A percentile compares a stretch with the other conserved stretches of the same genome.
phyloP scores from a whole-genome alignment of 2,797 vertebrate species.

The Scarus forsteni region DNA sequence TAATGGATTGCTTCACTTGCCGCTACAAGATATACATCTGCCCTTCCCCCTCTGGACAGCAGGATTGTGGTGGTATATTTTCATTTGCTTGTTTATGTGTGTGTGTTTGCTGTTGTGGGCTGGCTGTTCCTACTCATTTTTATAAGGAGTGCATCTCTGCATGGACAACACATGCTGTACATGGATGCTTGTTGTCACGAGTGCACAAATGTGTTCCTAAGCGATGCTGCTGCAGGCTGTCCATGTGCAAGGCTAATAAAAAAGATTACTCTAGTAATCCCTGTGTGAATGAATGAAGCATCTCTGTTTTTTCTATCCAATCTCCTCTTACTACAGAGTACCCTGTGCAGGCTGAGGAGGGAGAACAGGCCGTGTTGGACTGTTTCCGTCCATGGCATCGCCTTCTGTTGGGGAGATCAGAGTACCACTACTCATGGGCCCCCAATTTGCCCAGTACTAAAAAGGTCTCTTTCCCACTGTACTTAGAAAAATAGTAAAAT shows the following conservation, averaged over 20 bases:
- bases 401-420: slow-evolving; percentile 63
- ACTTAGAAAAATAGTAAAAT: no score
- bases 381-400: slow-evolving; percentile 83
- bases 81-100: slow-evolving; percentile 11
- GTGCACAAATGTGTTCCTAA: slow-evolving; percentile 53
- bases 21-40: slow-evolving; percentile 73
- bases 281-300: slow-evolving; percentile 39
- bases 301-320: slow-evolving; percentile 4
- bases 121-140: slow-evolving; percentile 4
- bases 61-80: slow-evolving; percentile 75
- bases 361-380: slow-evolving; percentile 75
- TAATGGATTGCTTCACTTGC: slow-evolving; percentile 81
- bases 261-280: slow-evolving; percentile 68
- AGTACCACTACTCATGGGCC: slow-evolving; percentile 79
- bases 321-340: slow-evolving; percentile 47
- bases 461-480: slow-evolving; percentile 37
- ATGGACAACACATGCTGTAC: slow-evolving; percentile 1
- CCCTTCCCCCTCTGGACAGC: slow-evolving; percentile 57
- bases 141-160: background rate
- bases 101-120: slow-evolving; percentile 1
- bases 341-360: slow-evolving; percentile 71
- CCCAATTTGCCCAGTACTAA: slow-evolving; percentile 34
- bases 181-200: slow-evolving; percentile 45
- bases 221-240: slow-evolving; percentile 25
- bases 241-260: slow-evolving; percentile 66